Percentiles rank a stretch among this genome's conserved stretches.
Conservation (phyloP, 2,888 invertebrate genomes). For the Athalia rosae region DNA sequence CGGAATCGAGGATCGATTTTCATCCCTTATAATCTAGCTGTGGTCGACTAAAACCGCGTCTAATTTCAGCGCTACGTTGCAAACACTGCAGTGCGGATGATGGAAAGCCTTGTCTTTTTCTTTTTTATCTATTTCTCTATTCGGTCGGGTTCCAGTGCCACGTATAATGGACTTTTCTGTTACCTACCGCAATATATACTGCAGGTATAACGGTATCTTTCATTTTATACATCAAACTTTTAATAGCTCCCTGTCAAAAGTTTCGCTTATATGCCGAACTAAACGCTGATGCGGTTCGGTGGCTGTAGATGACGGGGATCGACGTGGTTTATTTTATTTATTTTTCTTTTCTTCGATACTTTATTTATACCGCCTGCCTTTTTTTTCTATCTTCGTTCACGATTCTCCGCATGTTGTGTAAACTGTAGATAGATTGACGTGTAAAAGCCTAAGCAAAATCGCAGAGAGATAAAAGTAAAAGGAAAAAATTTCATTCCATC, state of each 20-base stretch:
- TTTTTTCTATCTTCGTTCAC: background rate
- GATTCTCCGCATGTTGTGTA: background rate
- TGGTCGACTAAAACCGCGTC: background rate
- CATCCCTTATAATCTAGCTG: constrained; percentile 1
- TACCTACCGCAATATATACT: background rate
- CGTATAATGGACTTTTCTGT: background rate
- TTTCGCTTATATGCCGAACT: background rate
- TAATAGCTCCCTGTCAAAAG: background rate
- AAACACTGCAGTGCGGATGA: background rate
- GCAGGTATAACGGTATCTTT: background rate
- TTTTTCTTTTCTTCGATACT: background rate
- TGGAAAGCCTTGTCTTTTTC: background rate
- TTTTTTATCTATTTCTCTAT: background rate
- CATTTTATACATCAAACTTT: background rate
- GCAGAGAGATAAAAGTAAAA: background rate
- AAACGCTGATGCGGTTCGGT: too few relatives aligned
- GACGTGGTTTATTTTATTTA: background rate
- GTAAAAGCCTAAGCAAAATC: background rate
- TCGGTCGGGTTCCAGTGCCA: background rate
- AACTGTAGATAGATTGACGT: background rate
- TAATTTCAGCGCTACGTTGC: background rate
- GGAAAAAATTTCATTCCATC: background rate
- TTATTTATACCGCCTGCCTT: background rate
- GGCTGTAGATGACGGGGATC: background rate
- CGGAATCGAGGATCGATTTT: constrained; percentile 14